Conservation (phyloP, 92 coral and sea anemone species). For the Umimayanthus kanabou region DNA sequence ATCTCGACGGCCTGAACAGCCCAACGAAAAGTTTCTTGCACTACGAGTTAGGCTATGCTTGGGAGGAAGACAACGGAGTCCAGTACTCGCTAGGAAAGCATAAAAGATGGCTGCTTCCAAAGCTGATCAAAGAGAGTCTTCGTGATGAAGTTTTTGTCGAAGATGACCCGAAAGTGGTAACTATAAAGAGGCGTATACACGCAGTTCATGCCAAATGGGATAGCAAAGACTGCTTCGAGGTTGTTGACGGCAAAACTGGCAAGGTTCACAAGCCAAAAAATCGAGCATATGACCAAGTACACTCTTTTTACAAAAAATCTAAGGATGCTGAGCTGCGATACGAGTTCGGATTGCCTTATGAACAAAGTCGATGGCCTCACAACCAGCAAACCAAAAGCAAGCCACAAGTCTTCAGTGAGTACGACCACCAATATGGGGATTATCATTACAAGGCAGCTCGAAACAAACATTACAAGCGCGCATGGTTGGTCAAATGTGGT, state of each 20-base stretch:
- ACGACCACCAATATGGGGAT: conserved; percentile 6
- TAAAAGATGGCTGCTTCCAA: conserved; percentile 93
- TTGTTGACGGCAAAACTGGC: conserved; percentile 51
- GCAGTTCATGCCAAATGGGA: neutral
- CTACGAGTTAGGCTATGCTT: neutral
- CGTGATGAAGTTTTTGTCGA: conserved; percentile 32
- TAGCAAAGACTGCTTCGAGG: conserved; percentile 63
- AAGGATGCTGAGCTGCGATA: conserved; percentile 45
- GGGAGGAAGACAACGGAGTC: conserved; percentile 25
- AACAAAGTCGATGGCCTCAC: conserved; percentile 45
- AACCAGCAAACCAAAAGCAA: conserved; percentile 19
- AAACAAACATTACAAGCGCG: conserved; percentile 18
- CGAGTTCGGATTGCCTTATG: conserved; percentile 64
- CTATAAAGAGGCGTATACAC: conserved; percentile 49
- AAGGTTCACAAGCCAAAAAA: conserved; percentile 49
- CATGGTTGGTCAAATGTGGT: conserved; percentile 35
- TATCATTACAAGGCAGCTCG: conserved; percentile 10
- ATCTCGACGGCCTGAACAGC: conserved; percentile 19
- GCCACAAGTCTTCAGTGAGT: neutral
- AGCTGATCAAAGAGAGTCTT: conserved; percentile 58
- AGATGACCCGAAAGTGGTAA: conserved; percentile 51
- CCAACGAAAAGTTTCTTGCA: conserved; percentile 6
- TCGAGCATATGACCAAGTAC: conserved; percentile 40
- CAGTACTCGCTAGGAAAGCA: conserved; percentile 84
- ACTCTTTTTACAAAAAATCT: conserved; percentile 32